Conservation (phyloP, 2,797 vertebrate species). For the Limnodromus scolopaceus region DNA sequence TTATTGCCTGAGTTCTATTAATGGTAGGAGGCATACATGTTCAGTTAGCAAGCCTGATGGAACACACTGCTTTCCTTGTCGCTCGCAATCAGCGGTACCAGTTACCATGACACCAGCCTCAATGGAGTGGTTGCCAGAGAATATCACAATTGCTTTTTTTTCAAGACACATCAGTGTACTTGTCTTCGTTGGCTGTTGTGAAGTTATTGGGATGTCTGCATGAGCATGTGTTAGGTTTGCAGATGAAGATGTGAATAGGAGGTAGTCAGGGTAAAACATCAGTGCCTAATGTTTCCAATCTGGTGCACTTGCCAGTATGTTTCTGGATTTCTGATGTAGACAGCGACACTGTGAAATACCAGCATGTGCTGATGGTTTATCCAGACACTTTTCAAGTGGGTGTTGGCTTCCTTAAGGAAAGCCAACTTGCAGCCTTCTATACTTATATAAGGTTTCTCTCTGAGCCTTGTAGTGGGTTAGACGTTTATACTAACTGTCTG, state of each 20-base stretch:
- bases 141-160: not conserved
- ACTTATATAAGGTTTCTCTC: not conserved
- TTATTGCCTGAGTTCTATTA: not conserved
- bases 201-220: not conserved
- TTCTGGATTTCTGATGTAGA: constrained; percentile 25
- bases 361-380: constrained; percentile 33
- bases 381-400: constrained; percentile 3
- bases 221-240: not conserved
- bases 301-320: not conserved
- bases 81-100: fast-evolving
- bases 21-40: not conserved
- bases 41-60: not conserved
- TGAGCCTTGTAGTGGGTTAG: not conserved
- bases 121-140: not conserved
- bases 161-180: not conserved
- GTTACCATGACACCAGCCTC: not conserved
- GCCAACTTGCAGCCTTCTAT: not conserved
- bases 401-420: constrained; percentile 5
- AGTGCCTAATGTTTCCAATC: constrained; percentile 14
- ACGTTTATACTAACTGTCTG: not conserved
- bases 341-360: constrained; percentile 1
- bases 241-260: not conserved
- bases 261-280: not conserved
- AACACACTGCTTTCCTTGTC: not conserved
- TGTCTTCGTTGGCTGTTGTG: not conserved